Evolutionary conservation across 2,113 vertebrate species (phyloP).

Genomic region (Willisornis vidua): DNA sequence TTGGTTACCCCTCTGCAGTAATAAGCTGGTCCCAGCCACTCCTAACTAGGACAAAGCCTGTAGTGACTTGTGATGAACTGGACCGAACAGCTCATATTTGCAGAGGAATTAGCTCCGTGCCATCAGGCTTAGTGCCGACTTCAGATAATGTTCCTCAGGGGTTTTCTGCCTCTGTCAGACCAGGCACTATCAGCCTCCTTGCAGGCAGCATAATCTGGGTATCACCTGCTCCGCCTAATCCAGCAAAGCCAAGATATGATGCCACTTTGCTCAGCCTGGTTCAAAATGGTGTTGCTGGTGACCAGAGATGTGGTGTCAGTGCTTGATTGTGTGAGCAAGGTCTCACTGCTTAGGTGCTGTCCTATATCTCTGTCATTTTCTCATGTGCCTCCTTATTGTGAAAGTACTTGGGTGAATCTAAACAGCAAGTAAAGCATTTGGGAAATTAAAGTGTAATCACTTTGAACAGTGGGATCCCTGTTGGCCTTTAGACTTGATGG

Average conservation of each 20-base stretch:
- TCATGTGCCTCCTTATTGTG: neutral
- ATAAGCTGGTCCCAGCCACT: no score
- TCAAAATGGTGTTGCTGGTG: neutral
- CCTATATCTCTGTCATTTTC: neutral
- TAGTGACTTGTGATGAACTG: neutral
- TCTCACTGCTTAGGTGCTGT: neutral
- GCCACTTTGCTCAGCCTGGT: neutral
- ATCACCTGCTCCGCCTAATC: neutral
- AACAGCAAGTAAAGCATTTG: neutral
- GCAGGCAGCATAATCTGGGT: neutral
- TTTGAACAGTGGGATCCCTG: neutral
- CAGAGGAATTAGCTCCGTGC: neutral
- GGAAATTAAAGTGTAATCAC: neutral
- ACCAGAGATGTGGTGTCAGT: neutral
- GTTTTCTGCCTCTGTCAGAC: neutral
- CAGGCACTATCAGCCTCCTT: neutral
- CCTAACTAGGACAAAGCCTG: no score
- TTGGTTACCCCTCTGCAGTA: no score
- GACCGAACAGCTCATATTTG: rapidly evolving
- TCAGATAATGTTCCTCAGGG: neutral
- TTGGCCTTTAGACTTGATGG: neutral
- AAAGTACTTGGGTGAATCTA: neutral
- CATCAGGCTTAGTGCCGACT: neutral
- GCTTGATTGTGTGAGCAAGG: rapidly evolving
- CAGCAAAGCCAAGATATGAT: neutral